Evolutionary conservation across 2,797 vertebrate species (phyloP), one percentile per base, ranked within the genome.

Genomic region (Ispidina picta): DNA sequence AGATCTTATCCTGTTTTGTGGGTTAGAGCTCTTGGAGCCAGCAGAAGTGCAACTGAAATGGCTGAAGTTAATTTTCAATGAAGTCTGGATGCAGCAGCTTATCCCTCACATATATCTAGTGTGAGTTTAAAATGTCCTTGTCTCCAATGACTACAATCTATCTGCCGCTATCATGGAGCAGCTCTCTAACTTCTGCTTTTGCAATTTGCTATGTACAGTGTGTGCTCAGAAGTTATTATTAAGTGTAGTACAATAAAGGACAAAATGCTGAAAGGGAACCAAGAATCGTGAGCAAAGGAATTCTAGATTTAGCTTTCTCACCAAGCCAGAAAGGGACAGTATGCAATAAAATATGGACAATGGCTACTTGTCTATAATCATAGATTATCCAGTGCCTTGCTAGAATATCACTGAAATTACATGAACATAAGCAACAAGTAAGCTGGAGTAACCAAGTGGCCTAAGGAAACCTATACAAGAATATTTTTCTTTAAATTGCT

Each of bases 1-100:
- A 95, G 93, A 95, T 93, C 90, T 95, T 93, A 92, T 94, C 94
- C 82, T 95, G 56, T 62, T 92, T 88, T 88, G 93, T 89, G 91
- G 83, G 70, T 83, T 93, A 86, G 44, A 90, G 48, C 21, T 93
- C 62, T 93, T 86, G 52, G 73, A 95, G 87, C 88, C 90, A 92
- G 59, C 69, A 94, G 73, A 94, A 93, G 63, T 85, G 39, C 79
- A 90, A 51, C 55, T 83, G 35, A 75, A 92, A 75, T 35, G 49
- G 15, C 68, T 80, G 46, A 63, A 75, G 84, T 56, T 90, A 68
- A 60, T 86, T 76, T 85, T 29, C 37, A 74, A 23, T 48, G 43
- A 88, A 3, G 7, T 60, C 33, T 79, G 15, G 56, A 60, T 91
- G 68, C 49, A 43, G 56, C 2, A 1, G 19, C 76, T 90, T 63